phyloP scores from a whole-genome alignment of 2,113 vertebrate species.

The Corythoichthys haematopterus region DNA sequence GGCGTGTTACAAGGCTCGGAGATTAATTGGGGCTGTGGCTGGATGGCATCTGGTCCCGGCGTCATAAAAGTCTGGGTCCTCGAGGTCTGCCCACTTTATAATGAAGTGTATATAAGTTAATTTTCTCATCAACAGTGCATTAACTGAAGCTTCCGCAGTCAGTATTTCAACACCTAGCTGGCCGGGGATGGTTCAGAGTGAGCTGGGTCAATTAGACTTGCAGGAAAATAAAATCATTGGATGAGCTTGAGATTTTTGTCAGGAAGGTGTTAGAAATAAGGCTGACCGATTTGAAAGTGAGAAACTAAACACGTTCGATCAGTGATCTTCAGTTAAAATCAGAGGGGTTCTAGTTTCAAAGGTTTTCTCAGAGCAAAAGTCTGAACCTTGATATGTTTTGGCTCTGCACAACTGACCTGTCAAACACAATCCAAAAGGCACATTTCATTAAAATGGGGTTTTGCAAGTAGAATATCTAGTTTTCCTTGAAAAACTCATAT shows the following conservation, averaged over 20 bases:
- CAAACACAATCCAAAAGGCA: not conserved
- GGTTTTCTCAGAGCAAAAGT: too few relatives aligned
- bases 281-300: not conserved
- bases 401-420: not conserved
- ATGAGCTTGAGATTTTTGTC: not conserved
- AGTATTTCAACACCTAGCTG: constrained; percentile 32
- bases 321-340: too few relatives aligned
- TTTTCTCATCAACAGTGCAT: constrained; percentile 81
- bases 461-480: not conserved
- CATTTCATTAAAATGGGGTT: not conserved
- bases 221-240: not conserved
- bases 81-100: constrained; percentile 74
- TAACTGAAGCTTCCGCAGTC: constrained; percentile 65
- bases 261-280: not conserved
- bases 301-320: not conserved
- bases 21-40: constrained; percentile 82
- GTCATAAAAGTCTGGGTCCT: constrained; percentile 70
- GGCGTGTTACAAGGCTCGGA: constrained; percentile 68
- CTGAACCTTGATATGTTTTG: too few relatives aligned
- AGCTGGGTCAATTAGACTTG: constrained; percentile 42
- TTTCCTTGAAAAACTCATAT: not conserved
- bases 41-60: constrained; percentile 70
- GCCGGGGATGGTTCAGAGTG: constrained; percentile 17
- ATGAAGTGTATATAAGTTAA: constrained; percentile 89
- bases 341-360: too few relatives aligned